A percentile compares a stretch with the other conserved stretches of the same genome.
phyloP scores from a whole-genome alignment of 2,797 vertebrate species.

The Margarornis squamiger region DNA sequence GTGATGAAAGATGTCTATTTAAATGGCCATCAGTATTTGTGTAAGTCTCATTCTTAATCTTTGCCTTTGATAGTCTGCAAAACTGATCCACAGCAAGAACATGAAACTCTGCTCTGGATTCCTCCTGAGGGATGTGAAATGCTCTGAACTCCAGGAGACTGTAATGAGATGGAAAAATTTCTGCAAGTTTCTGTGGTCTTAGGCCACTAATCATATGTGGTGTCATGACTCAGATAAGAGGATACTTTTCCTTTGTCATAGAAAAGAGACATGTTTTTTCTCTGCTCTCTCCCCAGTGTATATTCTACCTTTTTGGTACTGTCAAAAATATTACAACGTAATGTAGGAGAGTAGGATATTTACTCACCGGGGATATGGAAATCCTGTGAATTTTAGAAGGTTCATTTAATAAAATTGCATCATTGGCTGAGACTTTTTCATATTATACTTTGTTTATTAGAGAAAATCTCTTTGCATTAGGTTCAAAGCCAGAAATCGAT shows the following conservation, averaged over 20 bases:
- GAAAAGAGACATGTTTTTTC: background rate
- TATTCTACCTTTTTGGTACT: background rate
- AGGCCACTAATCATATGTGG: background rate
- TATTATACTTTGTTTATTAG: background rate
- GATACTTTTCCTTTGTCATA: background rate
- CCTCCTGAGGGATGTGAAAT: background rate
- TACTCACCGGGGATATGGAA: background rate
- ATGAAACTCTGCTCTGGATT: background rate
- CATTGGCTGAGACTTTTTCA: background rate
- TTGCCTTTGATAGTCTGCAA: background rate
- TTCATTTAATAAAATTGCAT: background rate
- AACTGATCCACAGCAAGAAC: background rate
- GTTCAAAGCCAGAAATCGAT: slow-evolving; percentile 35
- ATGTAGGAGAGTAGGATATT: background rate
- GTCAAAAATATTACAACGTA: background rate
- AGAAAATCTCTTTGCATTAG: slow-evolving; percentile 24
- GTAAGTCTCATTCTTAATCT: background rate
- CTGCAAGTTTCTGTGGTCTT: background rate
- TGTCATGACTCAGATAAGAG: background rate
- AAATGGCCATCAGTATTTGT: background rate
- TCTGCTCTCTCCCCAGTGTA: background rate
- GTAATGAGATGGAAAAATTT: background rate
- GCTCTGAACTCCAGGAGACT: background rate
- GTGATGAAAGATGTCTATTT: background rate
- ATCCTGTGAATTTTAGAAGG: slow-evolving; percentile 10